Percentiles rank a stretch among this genome's conserved stretches.
phyloP scores from a whole-genome alignment of 23 tunicate genomes.

The Diplosoma virens region DNA sequence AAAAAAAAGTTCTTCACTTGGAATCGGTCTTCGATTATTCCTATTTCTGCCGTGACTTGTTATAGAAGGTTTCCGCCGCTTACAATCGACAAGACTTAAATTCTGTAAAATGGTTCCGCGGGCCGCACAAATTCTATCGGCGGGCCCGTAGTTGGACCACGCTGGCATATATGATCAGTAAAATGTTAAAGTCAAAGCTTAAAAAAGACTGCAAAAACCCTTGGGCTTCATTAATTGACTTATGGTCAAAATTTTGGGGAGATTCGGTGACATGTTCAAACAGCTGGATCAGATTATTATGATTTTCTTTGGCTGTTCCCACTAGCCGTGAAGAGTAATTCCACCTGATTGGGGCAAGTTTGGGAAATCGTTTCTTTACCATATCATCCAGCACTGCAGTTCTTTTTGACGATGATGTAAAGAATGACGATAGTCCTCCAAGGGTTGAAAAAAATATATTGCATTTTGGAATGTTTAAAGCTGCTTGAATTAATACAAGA shows the following conservation, averaged over 20 bases:
- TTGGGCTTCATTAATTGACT: conserved; percentile 9
- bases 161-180: neutral
- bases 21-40: too few relatives aligned
- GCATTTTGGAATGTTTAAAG: neutral
- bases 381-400: neutral
- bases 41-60: too few relatives aligned
- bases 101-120: too few relatives aligned
- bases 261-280: conserved; percentile 1
- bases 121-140: too few relatives aligned
- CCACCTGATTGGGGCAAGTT: neutral
- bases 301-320: neutral
- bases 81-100: too few relatives aligned
- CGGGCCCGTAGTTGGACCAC: too few relatives aligned
- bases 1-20: too few relatives aligned
- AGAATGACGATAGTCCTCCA: neutral
- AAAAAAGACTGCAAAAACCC: neutral
- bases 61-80: too few relatives aligned
- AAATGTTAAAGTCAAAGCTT: conserved; percentile 7
- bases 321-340: neutral
- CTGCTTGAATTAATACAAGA: conserved; percentile 7
- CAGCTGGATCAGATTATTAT: neutral
- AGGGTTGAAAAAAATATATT: neutral
- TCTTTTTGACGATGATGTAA: conserved; percentile 3
- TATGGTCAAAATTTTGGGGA: conserved; percentile 7
- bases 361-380: neutral